phyloP scores from a whole-genome alignment of 2,797 vertebrate species.

The Protonibea diacanthus region DNA sequence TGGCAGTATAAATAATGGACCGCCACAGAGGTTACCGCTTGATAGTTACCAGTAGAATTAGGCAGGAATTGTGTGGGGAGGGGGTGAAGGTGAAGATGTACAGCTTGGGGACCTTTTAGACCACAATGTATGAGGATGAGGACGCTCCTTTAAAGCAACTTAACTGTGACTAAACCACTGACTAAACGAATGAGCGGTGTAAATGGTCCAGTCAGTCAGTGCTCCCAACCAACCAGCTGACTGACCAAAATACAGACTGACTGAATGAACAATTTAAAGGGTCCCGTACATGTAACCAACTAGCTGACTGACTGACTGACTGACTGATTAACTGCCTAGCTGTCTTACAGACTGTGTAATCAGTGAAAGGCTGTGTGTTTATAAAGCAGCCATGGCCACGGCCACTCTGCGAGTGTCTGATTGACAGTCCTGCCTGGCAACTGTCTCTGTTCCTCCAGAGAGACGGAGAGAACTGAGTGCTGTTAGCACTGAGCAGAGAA shows the following conservation, averaged over 20 bases:
- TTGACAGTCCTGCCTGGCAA: conserved; percentile 74
- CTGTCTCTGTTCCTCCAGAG: conserved; percentile 63
- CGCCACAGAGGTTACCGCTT: too few species aligned
- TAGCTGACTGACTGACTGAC: conserved; percentile 22
- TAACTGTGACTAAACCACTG: background rate
- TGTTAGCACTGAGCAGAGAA: conserved; percentile 74
- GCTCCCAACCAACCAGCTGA: background rate
- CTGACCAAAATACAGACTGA: background rate
- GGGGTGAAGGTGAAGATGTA: background rate
- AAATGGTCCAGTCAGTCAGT: background rate
- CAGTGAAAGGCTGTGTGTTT: conserved; percentile 64
- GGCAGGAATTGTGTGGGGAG: background rate
- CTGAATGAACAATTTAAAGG: background rate
- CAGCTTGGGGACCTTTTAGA: background rate
- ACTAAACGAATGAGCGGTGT: conserved; percentile 9
- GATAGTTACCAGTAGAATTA: background rate
- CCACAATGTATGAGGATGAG: too few species aligned
- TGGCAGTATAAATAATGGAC: too few species aligned
- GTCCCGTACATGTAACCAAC: conserved; percentile 19
- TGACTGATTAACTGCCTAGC: conserved; percentile 59
- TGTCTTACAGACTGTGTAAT: conserved; percentile 58
- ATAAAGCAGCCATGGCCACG: conserved; percentile 51
- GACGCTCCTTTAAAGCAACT: background rate
- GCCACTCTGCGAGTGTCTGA: conserved; percentile 59
- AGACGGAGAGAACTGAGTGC: conserved; percentile 61